phyloP scores from a whole-genome alignment of 2,113 vertebrate genomes.

The Struthidea cinerea region DNA sequence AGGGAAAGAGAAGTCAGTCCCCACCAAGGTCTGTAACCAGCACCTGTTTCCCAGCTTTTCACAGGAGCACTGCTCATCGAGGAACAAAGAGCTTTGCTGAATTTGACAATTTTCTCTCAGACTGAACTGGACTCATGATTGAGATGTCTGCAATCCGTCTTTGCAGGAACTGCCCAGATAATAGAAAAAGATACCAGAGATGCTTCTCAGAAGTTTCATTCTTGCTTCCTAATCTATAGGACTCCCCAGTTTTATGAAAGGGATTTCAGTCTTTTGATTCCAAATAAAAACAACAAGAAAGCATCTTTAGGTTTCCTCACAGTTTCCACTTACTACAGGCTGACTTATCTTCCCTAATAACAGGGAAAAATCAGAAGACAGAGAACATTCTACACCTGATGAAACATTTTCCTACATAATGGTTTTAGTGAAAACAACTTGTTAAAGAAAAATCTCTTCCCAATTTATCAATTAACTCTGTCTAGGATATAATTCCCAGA shows the following conservation, averaged over 20 bases:
- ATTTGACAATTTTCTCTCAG: not conserved
- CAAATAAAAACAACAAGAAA: not conserved
- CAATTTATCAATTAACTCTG: not conserved
- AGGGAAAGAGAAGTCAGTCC: not conserved
- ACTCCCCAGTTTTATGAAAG: not conserved
- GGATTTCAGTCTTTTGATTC: not conserved
- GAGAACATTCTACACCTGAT: not conserved
- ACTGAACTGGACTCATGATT: fast-evolving
- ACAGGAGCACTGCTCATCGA: not conserved
- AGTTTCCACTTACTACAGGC: not conserved
- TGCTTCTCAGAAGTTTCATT: not conserved
- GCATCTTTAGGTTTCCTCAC: not conserved
- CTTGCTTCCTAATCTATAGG: not conserved
- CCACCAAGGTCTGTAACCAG: not conserved
- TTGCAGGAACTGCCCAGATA: not conserved
- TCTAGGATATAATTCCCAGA: not conserved
- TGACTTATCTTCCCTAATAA: not conserved
- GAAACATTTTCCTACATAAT: not conserved
- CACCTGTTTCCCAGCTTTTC: not conserved
- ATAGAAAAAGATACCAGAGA: not conserved
- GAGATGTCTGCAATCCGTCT: not conserved
- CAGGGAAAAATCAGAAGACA: not conserved
- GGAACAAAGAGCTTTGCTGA: not conserved
- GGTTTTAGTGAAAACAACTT: not conserved
- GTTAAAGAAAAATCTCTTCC: not conserved